These are phyloP conservation scores for Zaprionus tsacasi DNA, from an alignment of 1,140 invertebrate genomes.

Conservation along the genomic window DNA sequence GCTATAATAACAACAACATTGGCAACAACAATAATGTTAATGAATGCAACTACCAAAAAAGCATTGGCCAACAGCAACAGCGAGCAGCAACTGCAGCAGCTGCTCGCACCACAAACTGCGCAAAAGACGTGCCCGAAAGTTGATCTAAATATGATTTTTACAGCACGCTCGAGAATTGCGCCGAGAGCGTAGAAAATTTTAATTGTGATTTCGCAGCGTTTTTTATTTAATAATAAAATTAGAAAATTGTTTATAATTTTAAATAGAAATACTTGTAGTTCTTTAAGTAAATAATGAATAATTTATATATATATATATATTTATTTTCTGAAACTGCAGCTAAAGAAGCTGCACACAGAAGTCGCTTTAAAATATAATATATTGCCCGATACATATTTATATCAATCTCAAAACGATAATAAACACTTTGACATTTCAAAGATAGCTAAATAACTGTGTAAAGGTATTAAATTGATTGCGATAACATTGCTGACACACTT, in stretches of 20 bases:
- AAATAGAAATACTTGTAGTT: too few species aligned
- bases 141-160: neutral
- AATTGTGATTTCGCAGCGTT: neutral
- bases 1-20: slow-evolving; percentile 5
- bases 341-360: too few species aligned
- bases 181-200: neutral
- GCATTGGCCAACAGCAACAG: slow-evolving; percentile 31
- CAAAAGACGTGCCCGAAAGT: neutral
- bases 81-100: too few species aligned
- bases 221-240: too few species aligned
- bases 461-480: neutral
- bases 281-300: too few species aligned
- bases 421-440: too few species aligned
- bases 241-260: too few species aligned
- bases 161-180: neutral
- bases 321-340: too few species aligned
- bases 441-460: neutral
- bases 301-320: too few species aligned
- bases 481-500: neutral
- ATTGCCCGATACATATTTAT: too few species aligned
- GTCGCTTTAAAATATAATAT: too few species aligned
- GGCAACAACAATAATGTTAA: slow-evolving; percentile 62
- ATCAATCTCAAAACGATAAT: too few species aligned
- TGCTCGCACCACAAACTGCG: slow-evolving; percentile 3
- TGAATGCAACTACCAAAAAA: slow-evolving; percentile 65